These are phyloP conservation scores for Trochalopteron elliotii DNA, from an alignment of 2,113 vertebrate species.

Conservation along the genomic window DNA sequence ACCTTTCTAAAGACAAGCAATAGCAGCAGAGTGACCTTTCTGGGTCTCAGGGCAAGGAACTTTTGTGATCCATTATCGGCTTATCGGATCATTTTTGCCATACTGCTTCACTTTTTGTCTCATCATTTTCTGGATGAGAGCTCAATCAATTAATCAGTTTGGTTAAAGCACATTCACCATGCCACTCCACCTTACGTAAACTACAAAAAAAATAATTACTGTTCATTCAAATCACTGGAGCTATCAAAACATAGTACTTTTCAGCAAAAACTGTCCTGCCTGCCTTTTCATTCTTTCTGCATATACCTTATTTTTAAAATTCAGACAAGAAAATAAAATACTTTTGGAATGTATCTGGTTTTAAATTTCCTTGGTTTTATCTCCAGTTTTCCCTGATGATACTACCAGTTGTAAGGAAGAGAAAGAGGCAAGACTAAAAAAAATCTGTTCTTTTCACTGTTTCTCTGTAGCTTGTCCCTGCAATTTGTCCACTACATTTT, in stretches of 20 bases:
- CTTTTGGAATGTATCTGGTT: background rate
- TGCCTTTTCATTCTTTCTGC: background rate
- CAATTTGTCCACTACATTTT: background rate
- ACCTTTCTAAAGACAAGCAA: slow-evolving; percentile 7
- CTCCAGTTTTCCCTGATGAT: background rate
- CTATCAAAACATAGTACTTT: background rate
- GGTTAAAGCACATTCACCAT: background rate
- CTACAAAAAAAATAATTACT: background rate
- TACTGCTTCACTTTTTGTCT: background rate
- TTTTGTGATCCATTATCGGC: background rate
- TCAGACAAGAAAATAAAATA: background rate
- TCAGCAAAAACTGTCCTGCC: background rate
- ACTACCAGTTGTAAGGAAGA: background rate
- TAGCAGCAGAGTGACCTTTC: background rate
- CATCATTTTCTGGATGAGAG: background rate
- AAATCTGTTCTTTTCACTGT: background rate
- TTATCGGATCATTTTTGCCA: background rate
- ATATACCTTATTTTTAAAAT: background rate
- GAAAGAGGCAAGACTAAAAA: background rate
- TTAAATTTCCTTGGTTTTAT: background rate
- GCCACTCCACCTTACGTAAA: background rate
- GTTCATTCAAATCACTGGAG: background rate
- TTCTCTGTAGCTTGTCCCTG: background rate
- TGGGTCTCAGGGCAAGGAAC: background rate
- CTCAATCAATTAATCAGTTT: background rate